phyloP scores from a whole-genome alignment of 2,797 vertebrate species.

The Botia almorhae region DNA sequence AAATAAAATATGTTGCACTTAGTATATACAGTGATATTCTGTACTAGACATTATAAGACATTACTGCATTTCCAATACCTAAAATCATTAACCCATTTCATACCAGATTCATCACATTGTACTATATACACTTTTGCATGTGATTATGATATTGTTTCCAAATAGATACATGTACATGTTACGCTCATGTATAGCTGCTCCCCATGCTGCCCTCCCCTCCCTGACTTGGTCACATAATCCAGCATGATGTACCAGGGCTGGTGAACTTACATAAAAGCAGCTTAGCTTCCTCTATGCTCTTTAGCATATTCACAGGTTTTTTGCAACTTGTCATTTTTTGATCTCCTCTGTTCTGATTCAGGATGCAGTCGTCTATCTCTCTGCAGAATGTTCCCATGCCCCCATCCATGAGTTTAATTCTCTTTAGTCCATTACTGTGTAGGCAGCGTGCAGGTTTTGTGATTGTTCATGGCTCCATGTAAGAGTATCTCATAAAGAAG shows the following conservation, averaged over 20 bases:
- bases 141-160: too few relatives aligned
- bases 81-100: too few relatives aligned
- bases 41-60: too few relatives aligned
- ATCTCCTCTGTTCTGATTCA: constrained; percentile 14
- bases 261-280: not conserved
- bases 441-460: not conserved
- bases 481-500: not conserved
- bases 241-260: not conserved
- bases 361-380: not conserved
- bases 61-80: too few relatives aligned
- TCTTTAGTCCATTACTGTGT: not conserved
- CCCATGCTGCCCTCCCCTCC: not conserved
- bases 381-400: constrained; percentile 46
- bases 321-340: not conserved
- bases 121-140: too few relatives aligned
- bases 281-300: not conserved
- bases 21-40: too few relatives aligned
- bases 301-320: too few relatives aligned
- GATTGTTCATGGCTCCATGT: not conserved
- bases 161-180: too few relatives aligned
- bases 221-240: not conserved
- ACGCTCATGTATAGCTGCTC: too few relatives aligned
- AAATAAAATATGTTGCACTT: too few relatives aligned
- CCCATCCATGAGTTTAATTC: not conserved
- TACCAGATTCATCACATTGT: too few relatives aligned